Evolutionary conservation across 2,888 invertebrate species (phyloP).

Genomic region (Sialis fuliginosa): DNA sequence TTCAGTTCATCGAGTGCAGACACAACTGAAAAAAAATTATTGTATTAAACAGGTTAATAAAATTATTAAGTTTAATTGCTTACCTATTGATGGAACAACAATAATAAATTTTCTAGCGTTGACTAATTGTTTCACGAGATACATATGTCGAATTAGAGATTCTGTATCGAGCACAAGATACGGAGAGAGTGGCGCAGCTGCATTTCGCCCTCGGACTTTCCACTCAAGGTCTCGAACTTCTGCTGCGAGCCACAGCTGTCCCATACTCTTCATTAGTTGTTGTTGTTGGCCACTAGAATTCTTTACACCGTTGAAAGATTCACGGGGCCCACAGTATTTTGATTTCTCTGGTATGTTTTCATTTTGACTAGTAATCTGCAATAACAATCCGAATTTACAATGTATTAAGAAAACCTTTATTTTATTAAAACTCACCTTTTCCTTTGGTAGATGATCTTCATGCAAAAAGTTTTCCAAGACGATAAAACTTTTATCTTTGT

Average conservation of each 20-base stretch:
- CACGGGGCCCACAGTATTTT: not conserved
- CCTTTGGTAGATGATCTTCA: not conserved
- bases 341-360: too few relatives aligned
- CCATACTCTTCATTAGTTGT: slow-evolving; percentile 62
- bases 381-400: too few relatives aligned
- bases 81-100: slow-evolving; percentile 75
- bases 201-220: slow-evolving; percentile 34
- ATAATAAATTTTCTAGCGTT: slow-evolving; percentile 69
- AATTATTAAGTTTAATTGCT: slow-evolving; percentile 18
- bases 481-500: slow-evolving; percentile 20
- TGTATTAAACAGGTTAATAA: not conserved
- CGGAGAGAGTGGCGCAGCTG: slow-evolving; percentile 42
- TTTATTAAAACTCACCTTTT: not conserved
- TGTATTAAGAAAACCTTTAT: too few relatives aligned
- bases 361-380: too few relatives aligned
- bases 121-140: slow-evolving; percentile 67
- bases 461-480: slow-evolving; percentile 9
- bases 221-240: slow-evolving; percentile 76
- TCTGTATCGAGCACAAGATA: slow-evolving; percentile 79
- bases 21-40: slow-evolving; percentile 42
- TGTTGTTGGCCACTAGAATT: slow-evolving; percentile 13
- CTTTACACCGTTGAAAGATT: slow-evolving; percentile 2
- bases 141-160: slow-evolving; percentile 57
- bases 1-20: slow-evolving; percentile 79
- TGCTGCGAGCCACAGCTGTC: slow-evolving; percentile 74